phyloP scores from a whole-genome alignment of 2,888 invertebrate genomes.

The Nomada ferruginata region DNA sequence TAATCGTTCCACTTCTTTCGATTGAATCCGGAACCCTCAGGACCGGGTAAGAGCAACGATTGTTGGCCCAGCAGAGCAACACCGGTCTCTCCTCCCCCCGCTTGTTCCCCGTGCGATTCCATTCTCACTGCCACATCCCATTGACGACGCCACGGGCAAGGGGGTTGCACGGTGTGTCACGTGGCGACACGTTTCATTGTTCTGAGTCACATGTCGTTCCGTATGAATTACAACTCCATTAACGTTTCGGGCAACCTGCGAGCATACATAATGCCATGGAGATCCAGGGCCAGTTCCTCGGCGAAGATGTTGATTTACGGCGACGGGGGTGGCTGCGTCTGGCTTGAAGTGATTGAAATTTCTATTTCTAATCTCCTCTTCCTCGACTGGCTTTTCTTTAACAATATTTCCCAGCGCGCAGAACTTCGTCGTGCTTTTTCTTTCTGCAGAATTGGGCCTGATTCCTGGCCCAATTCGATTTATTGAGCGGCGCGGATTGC shows the following conservation, averaged over 20 bases:
- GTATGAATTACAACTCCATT: slow-evolving; percentile 79
- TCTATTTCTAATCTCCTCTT: neutral
- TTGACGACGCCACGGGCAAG: slow-evolving; percentile 56
- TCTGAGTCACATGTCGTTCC: slow-evolving; percentile 74
- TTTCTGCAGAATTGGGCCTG: neutral
- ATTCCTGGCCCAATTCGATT: too few relatives aligned
- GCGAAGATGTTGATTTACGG: slow-evolving; percentile 49
- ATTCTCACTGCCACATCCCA: slow-evolving; percentile 48
- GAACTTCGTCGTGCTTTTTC: neutral
- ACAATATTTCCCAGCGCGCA: neutral
- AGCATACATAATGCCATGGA: slow-evolving; percentile 56
- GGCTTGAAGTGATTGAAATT: slow-evolving; percentile 12
- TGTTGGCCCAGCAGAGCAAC: slow-evolving; percentile 42
- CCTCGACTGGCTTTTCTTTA: neutral
- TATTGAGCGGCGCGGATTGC: too few relatives aligned
- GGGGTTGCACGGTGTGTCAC: slow-evolving; percentile 60
- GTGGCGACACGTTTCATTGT: slow-evolving; percentile 75
- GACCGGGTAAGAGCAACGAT: slow-evolving; percentile 25
- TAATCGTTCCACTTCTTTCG: slow-evolving; percentile 58
- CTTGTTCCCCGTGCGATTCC: neutral
- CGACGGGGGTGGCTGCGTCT: too few relatives aligned
- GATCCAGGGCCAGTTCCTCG: slow-evolving; percentile 19
- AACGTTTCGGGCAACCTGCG: slow-evolving; percentile 60
- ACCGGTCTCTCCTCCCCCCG: slow-evolving; percentile 24
- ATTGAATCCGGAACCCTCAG: slow-evolving; percentile 50